Evolutionary conservation across 2,113 vertebrate genomes (phyloP).

Genomic region (Antigone vipio): DNA sequence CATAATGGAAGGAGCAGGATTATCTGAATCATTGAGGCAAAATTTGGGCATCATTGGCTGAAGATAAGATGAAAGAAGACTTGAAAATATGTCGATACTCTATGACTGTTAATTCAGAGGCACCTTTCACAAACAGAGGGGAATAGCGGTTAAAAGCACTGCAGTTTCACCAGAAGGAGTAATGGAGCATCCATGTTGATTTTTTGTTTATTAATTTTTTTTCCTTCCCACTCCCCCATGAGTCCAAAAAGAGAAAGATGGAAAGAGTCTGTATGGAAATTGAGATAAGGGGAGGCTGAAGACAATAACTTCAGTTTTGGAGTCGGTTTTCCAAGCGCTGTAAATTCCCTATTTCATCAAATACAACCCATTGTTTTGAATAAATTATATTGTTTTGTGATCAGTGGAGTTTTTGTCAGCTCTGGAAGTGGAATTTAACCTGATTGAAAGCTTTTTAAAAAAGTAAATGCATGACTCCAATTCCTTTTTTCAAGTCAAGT

Average conservation of each 20-base stretch:
- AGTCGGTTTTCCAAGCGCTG: background rate
- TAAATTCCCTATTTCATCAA: background rate
- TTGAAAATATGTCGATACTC: background rate
- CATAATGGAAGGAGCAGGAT: slow-evolving; percentile 25
- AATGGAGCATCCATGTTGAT: background rate
- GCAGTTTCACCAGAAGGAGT: background rate
- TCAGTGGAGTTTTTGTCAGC: background rate
- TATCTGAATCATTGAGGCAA: background rate
- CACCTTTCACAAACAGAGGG: background rate
- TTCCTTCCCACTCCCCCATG: background rate
- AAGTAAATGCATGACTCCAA: background rate
- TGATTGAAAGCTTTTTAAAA: background rate
- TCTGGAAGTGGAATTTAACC: background rate
- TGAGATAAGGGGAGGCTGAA: background rate
- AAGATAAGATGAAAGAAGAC: slow-evolving; percentile 29
- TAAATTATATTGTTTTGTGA: background rate
- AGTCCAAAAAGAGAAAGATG: slow-evolving; percentile 10
- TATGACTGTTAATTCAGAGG: background rate
- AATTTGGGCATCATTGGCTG: background rate
- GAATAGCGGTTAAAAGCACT: background rate
- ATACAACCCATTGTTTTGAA: background rate
- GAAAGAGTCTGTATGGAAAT: background rate
- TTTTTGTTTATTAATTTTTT: background rate
- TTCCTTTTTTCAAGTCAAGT: background rate
- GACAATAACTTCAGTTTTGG: background rate